These are phyloP conservation scores for Phengaris arion DNA, from an alignment of 2,888 invertebrate genomes.

Conservation along the genomic window DNA sequence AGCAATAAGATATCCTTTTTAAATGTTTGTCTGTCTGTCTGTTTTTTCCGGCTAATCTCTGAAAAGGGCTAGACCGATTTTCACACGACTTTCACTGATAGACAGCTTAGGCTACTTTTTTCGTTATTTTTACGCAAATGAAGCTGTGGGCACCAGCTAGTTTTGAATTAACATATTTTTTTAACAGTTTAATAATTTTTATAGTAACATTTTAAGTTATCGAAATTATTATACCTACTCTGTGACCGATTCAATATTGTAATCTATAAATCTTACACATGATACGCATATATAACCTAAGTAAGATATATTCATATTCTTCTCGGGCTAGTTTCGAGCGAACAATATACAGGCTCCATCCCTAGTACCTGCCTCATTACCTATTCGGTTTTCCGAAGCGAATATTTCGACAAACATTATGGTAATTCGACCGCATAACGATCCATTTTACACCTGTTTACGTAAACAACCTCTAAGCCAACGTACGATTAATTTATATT, in stretches of 20 bases:
- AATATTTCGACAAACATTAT: conserved; percentile 77
- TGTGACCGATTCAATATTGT: conserved; percentile 10
- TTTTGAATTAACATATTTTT: no score
- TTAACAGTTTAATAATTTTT: no score
- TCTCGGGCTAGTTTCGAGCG: not conserved
- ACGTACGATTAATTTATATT: conserved; percentile 48
- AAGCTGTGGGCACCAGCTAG: no score
- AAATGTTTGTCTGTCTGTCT: no score
- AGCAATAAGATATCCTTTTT: no score
- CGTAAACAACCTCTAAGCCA: conserved; percentile 67
- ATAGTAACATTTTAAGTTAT: no score
- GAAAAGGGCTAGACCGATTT: no score
- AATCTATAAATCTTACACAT: conserved; percentile 16
- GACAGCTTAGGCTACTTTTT: no score
- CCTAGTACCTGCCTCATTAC: conserved; percentile 52
- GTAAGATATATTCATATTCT: conserved; percentile 24
- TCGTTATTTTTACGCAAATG: no score
- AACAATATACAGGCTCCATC: not conserved
- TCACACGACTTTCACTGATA: no score
- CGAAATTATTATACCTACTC: not conserved
- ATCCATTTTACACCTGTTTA: conserved; percentile 69
- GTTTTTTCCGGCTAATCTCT: no score
- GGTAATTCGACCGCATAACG: conserved; percentile 69
- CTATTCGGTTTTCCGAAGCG: conserved; percentile 66
- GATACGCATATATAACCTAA: not conserved